Evolutionary conservation across 2,888 invertebrate genomes (phyloP).

Genomic region (Tiliacea citrago): DNA sequence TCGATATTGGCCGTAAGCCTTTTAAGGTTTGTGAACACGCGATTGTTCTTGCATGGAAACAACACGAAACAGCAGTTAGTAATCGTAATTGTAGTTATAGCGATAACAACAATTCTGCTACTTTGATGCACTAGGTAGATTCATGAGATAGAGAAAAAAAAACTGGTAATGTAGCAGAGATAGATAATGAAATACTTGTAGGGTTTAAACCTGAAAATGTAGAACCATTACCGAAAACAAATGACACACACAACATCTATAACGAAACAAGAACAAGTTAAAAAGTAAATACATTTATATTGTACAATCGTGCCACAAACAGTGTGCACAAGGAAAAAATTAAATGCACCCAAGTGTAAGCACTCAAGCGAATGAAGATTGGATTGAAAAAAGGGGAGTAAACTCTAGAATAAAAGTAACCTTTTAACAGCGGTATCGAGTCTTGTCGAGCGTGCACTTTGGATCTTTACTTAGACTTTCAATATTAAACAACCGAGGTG

Average conservation of each 20-base stretch:
- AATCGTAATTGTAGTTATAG: slow-evolving; percentile 40
- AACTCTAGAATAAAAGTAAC: slow-evolving; percentile 42
- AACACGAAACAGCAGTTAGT: slow-evolving; percentile 51
- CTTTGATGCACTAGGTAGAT: slow-evolving; percentile 29
- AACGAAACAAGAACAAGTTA: slow-evolving; percentile 2
- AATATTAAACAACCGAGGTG: slow-evolving; percentile 38
- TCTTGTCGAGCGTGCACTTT: slow-evolving; percentile 51
- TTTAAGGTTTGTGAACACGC: slow-evolving; percentile 53
- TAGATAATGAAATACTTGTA: slow-evolving; percentile 3
- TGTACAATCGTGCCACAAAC: slow-evolving; percentile 24
- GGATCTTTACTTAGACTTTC: slow-evolving; percentile 46
- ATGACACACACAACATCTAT: neutral
- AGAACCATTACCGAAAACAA: neutral
- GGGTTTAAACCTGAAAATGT: neutral
- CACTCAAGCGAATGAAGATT: slow-evolving; percentile 63
- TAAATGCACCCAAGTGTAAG: slow-evolving; percentile 54
- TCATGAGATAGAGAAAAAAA: slow-evolving; percentile 26
- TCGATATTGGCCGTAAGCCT: slow-evolving; percentile 63
- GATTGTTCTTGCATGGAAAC: slow-evolving; percentile 54
- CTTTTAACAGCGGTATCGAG: slow-evolving; percentile 48
- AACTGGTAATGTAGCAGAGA: neutral
- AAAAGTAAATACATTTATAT: slow-evolving; percentile 26
- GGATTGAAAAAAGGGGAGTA: slow-evolving; percentile 54
- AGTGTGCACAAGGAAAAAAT: slow-evolving; percentile 38
- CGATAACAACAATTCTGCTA: slow-evolving; percentile 49